Percentiles rank a stretch among this genome's conserved stretches.
Conservation (phyloP, 2,888 invertebrate genomes). For the Lasius platythorax region DNA sequence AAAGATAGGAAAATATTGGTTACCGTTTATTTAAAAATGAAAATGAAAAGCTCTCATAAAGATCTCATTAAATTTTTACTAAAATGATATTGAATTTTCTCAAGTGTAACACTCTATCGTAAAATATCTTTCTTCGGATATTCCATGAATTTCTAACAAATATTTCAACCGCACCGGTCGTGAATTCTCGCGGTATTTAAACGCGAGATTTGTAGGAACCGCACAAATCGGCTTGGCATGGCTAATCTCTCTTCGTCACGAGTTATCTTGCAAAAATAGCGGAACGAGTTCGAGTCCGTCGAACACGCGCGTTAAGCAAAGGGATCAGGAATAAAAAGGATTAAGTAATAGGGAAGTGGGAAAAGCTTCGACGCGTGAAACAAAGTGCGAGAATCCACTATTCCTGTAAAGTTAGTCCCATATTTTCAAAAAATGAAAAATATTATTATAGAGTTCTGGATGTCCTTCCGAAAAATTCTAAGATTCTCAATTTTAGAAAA, state of each 20-base stretch:
- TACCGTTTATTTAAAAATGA: not conserved
- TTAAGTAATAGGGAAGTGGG: constrained; percentile 17
- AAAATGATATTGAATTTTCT: not conserved
- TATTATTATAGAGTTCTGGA: not conserved
- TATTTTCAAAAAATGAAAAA: not conserved
- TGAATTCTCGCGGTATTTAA: constrained; percentile 41
- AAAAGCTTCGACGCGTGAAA: constrained; percentile 33
- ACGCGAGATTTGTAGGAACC: constrained; percentile 47
- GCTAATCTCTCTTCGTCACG: constrained; percentile 48
- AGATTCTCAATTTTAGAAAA: not conserved
- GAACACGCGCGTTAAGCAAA: constrained; percentile 32
- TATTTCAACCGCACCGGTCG: constrained; percentile 20
- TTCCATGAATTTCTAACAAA: constrained; percentile 29
- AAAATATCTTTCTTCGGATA: constrained; percentile 24
- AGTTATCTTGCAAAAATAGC: constrained; percentile 52
- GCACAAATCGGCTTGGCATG: constrained; percentile 46
- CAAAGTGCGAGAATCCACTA: constrained; percentile 38
- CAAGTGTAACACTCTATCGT: not conserved
- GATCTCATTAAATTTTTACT: not conserved
- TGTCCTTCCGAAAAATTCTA: not conserved
- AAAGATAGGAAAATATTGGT: not conserved
- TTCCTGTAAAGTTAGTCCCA: not conserved
- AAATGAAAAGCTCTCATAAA: not conserved
- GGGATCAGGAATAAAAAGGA: constrained; percentile 32
- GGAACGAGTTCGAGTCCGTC: constrained; percentile 25